phyloP scores from a whole-genome alignment of 2,113 vertebrate species.

The Malurus cyaneus region DNA sequence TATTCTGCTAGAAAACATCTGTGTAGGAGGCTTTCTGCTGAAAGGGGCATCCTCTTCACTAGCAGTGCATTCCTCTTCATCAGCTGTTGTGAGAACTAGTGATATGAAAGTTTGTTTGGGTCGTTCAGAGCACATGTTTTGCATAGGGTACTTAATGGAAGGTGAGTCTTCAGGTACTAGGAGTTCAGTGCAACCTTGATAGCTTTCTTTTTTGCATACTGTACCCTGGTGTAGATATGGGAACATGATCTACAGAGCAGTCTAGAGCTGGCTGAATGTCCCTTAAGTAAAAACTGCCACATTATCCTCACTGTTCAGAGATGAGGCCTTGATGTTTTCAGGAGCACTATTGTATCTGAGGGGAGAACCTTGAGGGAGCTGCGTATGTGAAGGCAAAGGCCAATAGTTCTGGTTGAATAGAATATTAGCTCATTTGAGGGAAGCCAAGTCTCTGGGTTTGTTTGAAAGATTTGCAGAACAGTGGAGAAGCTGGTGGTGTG shows the following conservation, averaged over 20 bases:
- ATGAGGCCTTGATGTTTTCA: not conserved
- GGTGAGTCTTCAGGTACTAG: not conserved
- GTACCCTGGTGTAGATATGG: not conserved
- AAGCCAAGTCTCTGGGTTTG: not conserved
- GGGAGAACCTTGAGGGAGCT: not conserved
- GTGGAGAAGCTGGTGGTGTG: not conserved
- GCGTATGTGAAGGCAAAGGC: rapidly evolving
- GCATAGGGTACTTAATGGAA: not conserved
- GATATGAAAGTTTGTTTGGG: not conserved
- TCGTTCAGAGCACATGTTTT: not conserved
- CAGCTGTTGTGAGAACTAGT: not conserved
- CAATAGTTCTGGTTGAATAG: not conserved
- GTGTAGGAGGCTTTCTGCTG: not conserved
- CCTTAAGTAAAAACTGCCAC: not conserved
- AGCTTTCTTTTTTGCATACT: not conserved
- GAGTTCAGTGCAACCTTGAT: not conserved
- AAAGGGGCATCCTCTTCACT: not conserved
- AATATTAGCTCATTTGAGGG: not conserved
- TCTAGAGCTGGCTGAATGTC: not conserved
- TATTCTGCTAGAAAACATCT: not conserved
- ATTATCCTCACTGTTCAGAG: not conserved
- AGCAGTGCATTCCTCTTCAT: not conserved
- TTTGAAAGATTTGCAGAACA: not conserved
- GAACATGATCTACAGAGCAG: not conserved
- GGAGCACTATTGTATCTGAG: not conserved